Evolutionary conservation across 1,140 invertebrate genomes (phyloP), one percentile per base, ranked within the genome.

Genomic region (Proctacanthus coquilletti): DNA sequence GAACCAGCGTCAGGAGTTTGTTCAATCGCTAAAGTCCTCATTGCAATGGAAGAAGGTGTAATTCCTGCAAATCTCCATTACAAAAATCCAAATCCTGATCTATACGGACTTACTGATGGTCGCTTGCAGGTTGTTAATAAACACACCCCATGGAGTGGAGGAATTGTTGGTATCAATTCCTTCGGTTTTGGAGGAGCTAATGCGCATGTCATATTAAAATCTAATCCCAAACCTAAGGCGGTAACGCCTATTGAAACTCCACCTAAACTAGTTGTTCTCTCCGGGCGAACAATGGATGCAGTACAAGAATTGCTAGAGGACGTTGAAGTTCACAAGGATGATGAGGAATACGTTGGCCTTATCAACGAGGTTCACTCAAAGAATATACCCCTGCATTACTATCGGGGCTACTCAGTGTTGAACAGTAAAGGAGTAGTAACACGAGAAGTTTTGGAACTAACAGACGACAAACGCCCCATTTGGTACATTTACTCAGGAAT

Each of bases 141-240:
- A 52, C 73, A 79, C 40, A 76, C 71, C 31, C 70, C 74, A 11
- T 92, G 84, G 77, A 77, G 82, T 21, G 87, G 88, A 13, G 85
- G 86, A 10, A 64, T 87, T 17, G 75, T 86, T 21, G 92, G 75
- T 5, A 52, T 98, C 2, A 98, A 96, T 62, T 95, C 88, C 3
- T 98, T 98, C 62, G 94, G 94, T 14, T 97, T 97, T 65, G 94
- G 94, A 39, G 94, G 94, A 34, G 86, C 91, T 17, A 98, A 98
- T 65, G 89, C 85, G 11, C 93, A 97, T 61, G 62, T 88, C 1
- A 65, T 98, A 36, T 63, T 97, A 0, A 75, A 79, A 48, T 80
- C 80, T 1, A 82, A 84, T 52, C 71, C 74, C 0, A 82, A 81
- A 51, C 70, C 71, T 15, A 80, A 81, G 53, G 61, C 66, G 1